These are phyloP conservation scores for Phymanthus crucifer DNA, from an alignment of 92 coral and sea anemone genomes.

Conservation along the genomic window DNA sequence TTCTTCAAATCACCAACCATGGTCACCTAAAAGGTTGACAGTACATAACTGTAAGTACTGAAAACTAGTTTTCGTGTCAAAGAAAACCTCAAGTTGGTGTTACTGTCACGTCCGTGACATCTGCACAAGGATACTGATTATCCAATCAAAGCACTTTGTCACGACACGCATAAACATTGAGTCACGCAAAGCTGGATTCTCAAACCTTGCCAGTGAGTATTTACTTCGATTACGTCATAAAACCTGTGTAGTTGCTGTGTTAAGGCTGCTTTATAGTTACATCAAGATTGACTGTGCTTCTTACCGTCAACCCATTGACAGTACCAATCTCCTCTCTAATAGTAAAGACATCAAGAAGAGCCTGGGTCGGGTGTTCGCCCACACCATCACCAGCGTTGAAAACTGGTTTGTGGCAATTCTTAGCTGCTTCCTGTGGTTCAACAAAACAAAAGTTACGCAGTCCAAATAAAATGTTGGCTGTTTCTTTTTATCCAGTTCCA, in stretches of 20 bases:
- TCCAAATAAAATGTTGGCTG: constrained; percentile 1
- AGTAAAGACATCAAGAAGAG: constrained; percentile 93
- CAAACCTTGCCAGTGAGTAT: too few relatives aligned
- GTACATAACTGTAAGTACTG: neutral
- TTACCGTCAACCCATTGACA: constrained; percentile 90
- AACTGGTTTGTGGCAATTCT: constrained; percentile 89
- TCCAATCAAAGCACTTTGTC: too few relatives aligned
- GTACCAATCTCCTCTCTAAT: constrained; percentile 99
- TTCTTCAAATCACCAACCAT: constrained; percentile 97
- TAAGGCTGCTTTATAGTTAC: too few relatives aligned
- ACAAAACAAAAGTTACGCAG: neutral
- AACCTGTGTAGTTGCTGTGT: too few relatives aligned
- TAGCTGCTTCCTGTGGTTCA: constrained; percentile 76
- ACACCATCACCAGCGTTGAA: constrained; percentile 98
- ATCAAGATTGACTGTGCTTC: neutral
- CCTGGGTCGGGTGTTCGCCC: constrained; percentile 99
- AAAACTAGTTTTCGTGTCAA: neutral
- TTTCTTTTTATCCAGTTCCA: too few relatives aligned
- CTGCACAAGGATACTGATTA: too few relatives aligned
- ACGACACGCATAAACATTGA: too few relatives aligned
- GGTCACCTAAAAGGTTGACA: constrained; percentile 57
- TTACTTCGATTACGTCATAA: too few relatives aligned
- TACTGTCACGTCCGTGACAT: neutral
- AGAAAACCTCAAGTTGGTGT: neutral
- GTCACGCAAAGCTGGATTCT: too few relatives aligned